phyloP scores from a whole-genome alignment of 2,797 vertebrate genomes.

The Silurus aristotelis region DNA sequence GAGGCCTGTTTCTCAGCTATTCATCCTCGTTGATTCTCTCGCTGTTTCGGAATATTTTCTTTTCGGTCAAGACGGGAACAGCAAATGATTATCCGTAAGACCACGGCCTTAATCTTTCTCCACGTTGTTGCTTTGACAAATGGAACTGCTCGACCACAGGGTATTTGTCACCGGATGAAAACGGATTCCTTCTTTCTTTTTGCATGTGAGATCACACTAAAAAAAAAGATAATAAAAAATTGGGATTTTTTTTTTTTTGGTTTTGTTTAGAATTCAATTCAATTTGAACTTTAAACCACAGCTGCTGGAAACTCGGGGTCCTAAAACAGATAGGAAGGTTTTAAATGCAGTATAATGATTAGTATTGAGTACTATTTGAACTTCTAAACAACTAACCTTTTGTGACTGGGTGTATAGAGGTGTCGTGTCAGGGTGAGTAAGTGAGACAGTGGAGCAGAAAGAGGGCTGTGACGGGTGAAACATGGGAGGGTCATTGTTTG shows the following conservation, averaged over 20 bases:
- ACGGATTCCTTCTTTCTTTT: constrained; percentile 5
- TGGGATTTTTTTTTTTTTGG: no score
- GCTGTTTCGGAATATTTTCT: constrained; percentile 32
- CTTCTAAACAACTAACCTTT: background rate
- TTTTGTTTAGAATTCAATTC: background rate
- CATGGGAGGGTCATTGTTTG: constrained; percentile 36
- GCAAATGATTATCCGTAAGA: constrained; percentile 28
- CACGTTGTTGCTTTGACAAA: constrained; percentile 42
- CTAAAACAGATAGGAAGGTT: background rate
- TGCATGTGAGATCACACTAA: background rate
- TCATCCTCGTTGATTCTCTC: constrained; percentile 39
- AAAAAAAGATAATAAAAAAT: background rate
- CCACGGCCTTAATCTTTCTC: constrained; percentile 23
- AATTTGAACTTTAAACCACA: background rate
- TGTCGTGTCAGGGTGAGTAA: constrained; percentile 12
- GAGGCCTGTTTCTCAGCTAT: constrained; percentile 40
- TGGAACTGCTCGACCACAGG: constrained; percentile 13
- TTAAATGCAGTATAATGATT: constrained; percentile 22
- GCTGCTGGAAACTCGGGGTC: background rate
- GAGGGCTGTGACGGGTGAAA: constrained; percentile 5
- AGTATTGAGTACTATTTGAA: background rate
- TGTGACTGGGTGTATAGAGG: constrained; percentile 1
- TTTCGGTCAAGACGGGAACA: constrained; percentile 31
- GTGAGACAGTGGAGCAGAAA: constrained; percentile 13
- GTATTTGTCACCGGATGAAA: constrained; percentile 31